Base-by-base conservation (phyloP, 2,113 vertebrate species). In the Ctenomys sociabilis region DNA sequence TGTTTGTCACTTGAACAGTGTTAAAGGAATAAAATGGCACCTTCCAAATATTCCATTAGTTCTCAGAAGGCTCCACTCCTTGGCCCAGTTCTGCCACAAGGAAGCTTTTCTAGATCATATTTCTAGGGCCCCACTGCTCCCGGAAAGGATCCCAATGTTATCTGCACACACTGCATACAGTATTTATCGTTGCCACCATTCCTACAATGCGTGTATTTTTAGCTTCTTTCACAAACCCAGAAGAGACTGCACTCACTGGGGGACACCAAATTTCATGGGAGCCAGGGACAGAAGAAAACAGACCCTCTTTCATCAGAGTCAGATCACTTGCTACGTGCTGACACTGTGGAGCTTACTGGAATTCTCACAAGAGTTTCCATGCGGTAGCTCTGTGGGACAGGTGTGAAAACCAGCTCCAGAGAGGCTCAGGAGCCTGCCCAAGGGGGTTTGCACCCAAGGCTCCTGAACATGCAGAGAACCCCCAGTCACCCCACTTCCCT, bases 31-130 rank as follows among this genome's bases (percentile, higher is more conserved):
- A 87, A 92, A 90, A 72, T 1, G 19, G 77, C 81, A 57, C 63
- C 92, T 97, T 82, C 75, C 90, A 93, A 94, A 93, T 43, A 68
- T 95, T 91, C 59, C 84, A 59, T 54, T 66, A 2, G 70, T 45
- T 86, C 90, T 94, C 86, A 40, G 24, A 81, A 93, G 89, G 66
- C 37, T 82, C 37, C 37, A 7, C 64, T 72, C 66, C 61, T 52
- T 3, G 5, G 66, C 63, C 61, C 43, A 26, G 13, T 66, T 88
- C 78, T 57, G 59, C 63, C 83, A n/a, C 32, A 40, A 82, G 86
- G 54, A 88, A 8, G 22, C 40, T 95, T 70, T 92, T 88, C 90
- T 89, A 22, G 28, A 68, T 82, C 49, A 3, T 77, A 28, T 61
- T 86, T 88, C 95, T 72, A 32, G 21, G 57, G 52, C 40, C 26